Evolutionary conservation across 2,797 vertebrate species (phyloP).

Genomic region (Coreius guichenoti): DNA sequence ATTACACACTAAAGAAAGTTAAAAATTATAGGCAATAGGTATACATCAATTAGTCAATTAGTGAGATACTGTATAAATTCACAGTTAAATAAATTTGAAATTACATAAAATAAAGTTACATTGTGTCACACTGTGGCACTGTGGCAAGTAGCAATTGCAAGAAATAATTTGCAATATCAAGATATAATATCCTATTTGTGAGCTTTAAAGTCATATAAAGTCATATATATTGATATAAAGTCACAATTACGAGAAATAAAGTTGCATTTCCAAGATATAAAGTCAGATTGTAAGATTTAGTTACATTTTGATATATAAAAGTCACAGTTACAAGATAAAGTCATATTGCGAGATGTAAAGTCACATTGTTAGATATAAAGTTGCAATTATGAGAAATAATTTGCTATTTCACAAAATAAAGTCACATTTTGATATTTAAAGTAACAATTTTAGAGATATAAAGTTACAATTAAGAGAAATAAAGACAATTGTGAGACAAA

Average conservation of each 20-base stretch:
- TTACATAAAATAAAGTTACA: not conserved
- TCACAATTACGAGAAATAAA: not conserved
- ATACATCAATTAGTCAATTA: too few species aligned
- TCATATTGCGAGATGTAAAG: not conserved
- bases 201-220: not conserved
- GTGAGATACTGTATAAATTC: not conserved
- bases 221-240: not conserved
- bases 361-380: not conserved
- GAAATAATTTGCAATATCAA: not conserved
- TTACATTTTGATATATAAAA: not conserved
- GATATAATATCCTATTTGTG: too few species aligned
- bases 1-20: not conserved
- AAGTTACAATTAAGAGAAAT: not conserved
- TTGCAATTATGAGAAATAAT: not conserved
- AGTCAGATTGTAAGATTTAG: not conserved
- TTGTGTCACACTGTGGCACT: not conserved
- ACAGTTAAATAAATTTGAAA: not conserved
- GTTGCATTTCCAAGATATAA: not conserved
- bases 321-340: not conserved
- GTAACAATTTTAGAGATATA: not conserved
- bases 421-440: not conserved
- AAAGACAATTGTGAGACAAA: not conserved
- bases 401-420: not conserved
- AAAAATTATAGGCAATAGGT: not conserved
- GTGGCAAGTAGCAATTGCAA: not conserved